These are phyloP conservation scores for Loxodonta africana DNA, from an alignment of 2,113 vertebrate species.

Conservation along the genomic window DNA sequence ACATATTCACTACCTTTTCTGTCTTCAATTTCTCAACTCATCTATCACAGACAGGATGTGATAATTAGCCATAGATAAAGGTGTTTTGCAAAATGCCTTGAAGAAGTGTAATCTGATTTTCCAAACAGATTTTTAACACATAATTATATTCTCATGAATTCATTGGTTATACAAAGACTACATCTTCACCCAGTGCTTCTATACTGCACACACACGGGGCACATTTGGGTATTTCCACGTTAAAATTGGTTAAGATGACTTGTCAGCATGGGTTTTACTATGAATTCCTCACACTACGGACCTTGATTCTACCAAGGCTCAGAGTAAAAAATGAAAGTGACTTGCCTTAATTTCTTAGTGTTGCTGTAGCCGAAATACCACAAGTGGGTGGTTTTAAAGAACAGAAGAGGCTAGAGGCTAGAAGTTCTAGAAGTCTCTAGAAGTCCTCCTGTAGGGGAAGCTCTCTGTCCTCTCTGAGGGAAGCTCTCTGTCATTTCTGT, in stretches of 20 bases:
- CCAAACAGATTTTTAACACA: neutral
- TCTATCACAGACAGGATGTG: slow-evolving; percentile 35
- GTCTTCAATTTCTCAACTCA: slow-evolving; percentile 57
- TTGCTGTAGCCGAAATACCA: neutral
- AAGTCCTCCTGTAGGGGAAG: neutral
- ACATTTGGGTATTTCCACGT: accelerated
- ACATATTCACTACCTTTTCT: neutral
- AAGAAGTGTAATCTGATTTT: neutral
- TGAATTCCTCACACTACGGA: neutral
- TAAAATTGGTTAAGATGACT: accelerated
- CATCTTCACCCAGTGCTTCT: accelerated
- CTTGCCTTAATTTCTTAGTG: too few species aligned
- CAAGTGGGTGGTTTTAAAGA: neutral
- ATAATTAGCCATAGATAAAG: slow-evolving; percentile 52
- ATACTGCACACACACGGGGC: too few species aligned
- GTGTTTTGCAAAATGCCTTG: neutral
- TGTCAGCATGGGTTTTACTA: neutral
- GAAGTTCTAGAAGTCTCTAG: neutral
- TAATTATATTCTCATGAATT: neutral
- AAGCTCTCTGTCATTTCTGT: neutral
- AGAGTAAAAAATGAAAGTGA: neutral
- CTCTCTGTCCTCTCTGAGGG: neutral
- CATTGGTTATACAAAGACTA: neutral
- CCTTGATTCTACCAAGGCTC: neutral
- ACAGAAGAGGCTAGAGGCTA: too few species aligned